A percentile compares a stretch with the other conserved stretches of the same genome.
These are phyloP conservation scores for Thymelicus acteon DNA, from an alignment of 2,888 invertebrate genomes.

Conservation along the genomic window DNA sequence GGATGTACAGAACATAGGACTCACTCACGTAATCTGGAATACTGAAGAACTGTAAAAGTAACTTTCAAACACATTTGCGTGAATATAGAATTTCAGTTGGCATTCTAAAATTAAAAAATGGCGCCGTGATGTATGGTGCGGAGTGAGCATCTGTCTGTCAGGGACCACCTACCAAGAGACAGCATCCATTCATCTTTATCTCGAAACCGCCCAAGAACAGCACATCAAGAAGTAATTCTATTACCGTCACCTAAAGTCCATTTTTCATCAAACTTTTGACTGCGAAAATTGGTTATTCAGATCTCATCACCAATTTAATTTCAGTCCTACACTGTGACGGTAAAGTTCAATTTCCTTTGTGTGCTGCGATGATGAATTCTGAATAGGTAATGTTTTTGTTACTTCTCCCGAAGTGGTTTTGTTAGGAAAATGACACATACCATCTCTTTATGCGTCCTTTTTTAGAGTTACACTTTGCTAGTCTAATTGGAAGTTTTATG, in stretches of 20 bases:
- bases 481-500: slow-evolving; percentile 35
- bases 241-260: slow-evolving; percentile 31
- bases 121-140: slow-evolving; percentile 55
- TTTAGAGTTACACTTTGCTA: slow-evolving; percentile 31
- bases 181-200: slow-evolving; percentile 79
- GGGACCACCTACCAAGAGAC: slow-evolving; percentile 76
- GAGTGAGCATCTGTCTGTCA: slow-evolving; percentile 77
- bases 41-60: slow-evolving; percentile 10
- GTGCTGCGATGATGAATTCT: slow-evolving; percentile 58
- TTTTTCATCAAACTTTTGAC: slow-evolving; percentile 29
- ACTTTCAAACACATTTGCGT: slow-evolving; percentile 22
- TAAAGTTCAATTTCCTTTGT: slow-evolving; percentile 61
- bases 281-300: slow-evolving; percentile 41
- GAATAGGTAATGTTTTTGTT: slow-evolving; percentile 63
- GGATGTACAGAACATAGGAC: no score
- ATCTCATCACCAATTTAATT: slow-evolving; percentile 66
- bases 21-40: background rate
- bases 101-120: slow-evolving; percentile 70
- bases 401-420: slow-evolving; percentile 47
- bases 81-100: slow-evolving; percentile 34
- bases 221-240: slow-evolving; percentile 35
- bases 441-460: slow-evolving; percentile 35
- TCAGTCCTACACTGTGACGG: slow-evolving; percentile 55
- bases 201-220: slow-evolving; percentile 16
- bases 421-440: slow-evolving; percentile 51